Evolutionary conservation across 2,113 vertebrate genomes (phyloP), one percentile per base, ranked within the genome.

Genomic region (Eudorcas thomsonii): DNA sequence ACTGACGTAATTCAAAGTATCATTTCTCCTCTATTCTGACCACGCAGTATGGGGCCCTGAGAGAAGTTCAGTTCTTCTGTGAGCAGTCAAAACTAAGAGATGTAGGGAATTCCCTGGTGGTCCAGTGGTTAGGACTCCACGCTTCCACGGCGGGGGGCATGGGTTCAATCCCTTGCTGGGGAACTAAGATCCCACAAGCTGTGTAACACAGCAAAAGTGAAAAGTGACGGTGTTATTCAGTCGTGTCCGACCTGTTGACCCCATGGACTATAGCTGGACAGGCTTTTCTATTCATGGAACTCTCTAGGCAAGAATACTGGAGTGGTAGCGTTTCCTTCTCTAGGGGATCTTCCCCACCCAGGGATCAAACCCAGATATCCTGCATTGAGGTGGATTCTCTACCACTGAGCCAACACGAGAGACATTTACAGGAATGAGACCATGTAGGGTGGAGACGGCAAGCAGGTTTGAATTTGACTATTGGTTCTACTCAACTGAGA

Each of bases 221-320:
- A 33, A 81, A 81, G 9, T 26, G 71, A 14, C 0, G 1, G 36
- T 77, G n/a, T 39, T 23, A 71, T 21, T 77, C 71, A 77, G 71
- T 77, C 1, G 0, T 43, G 36, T 43, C 23, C 1, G 0, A 43
- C 39, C 23, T 43, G 71, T 0, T 0, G 1, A 43, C 6, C 39
- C 71, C 39, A 3, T 25, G 71, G 71, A 26, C 71, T 43, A 1
- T 77, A 77, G 71, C 71, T 21, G 1, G 6, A 25, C 23, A 77
- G 23, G 12, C 39, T 77, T 13, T 23, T 77, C 23, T 43, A 21
- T 43, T 43, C 1, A 14, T 13, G 39, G 67, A 71, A 71, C 36
- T 39, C n/a, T 39, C 36, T 19, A 39, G n/a, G n/a, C 71, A 26
- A 14, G 39, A 43, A 26, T 26, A 43, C 6, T 3, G 1, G 23